Base-by-base conservation (phyloP, 1,140 invertebrate genomes). In the Pristionchus pacificus region DNA sequence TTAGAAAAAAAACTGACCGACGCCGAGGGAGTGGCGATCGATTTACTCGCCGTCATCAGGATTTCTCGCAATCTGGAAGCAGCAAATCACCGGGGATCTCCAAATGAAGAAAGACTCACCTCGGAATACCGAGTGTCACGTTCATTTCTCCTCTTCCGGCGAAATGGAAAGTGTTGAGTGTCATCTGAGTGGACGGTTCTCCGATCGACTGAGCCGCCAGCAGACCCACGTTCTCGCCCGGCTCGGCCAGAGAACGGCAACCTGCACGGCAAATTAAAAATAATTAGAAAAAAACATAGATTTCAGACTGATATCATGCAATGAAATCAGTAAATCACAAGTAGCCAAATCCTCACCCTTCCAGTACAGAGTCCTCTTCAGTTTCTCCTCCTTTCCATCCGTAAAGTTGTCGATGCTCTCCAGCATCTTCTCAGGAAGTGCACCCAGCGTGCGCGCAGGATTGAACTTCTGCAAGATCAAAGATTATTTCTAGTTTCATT, bases 101-200 rank as follows among this genome's bases (percentile, higher is more conserved):
- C 63, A 24, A 2, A 15, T 1, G 1, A 2, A 31, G 86, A 1
- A 98, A 86, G 78, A 94, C 38, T 6, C 19, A 49, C 38, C 38
- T 88, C 0, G 95, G 96, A 77, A 98, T 97, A 81, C 86, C 74
- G 1, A 98, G 87, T 0, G 97, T 99, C 0, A 99, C 95, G 85
- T 99, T 99, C 94, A 98, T 98, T 85, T 98, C 97, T 88, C 95
- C 95, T 86, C 94, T 89, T 85, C 97, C 97, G 78, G 97, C 96
- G 87, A 98, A 98, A 84, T 99, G 97, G 85, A 99, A 99, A 38
- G 97, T 99, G 81, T 99, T 99, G 74, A 99, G 85, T 78, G 97
- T 99, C 96, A 99, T 98, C 87, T 99, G 96, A 68, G 97, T 99
- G 1, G 95, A 97, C 0, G 96, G 96, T 86, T 99, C 97, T 71